Base-by-base conservation (phyloP, 2,888 invertebrate species). In the Aphidius colemani region DNA sequence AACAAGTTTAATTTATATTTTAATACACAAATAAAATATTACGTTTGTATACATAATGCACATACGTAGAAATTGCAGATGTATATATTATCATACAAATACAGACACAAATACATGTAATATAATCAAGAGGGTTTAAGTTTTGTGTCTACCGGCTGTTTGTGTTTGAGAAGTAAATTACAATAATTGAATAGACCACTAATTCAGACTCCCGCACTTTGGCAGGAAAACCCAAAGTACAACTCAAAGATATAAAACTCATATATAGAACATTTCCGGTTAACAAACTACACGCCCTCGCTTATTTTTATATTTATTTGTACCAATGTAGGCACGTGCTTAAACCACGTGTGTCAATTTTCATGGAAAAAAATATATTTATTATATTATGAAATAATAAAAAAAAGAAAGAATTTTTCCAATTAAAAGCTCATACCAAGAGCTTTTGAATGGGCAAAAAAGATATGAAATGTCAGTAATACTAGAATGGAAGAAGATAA, bases 181-280 rank as follows among this genome's bases (percentile, higher is more conserved):
- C 77, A 78, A 80, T 81, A 81, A 81, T 81, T 78, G 78, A 81
- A 81, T 81, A 78, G 76, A 77, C 78, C 77, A 67, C 76, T 80
- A 78, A 80, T 79, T 80, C 75, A 11, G 44, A 45, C 30, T 30
- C 30, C 30, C 30, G 30, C 72, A 75, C 77, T 72, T 72, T 69
- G 65, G 66, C 66, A 59, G 30, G 30, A 30, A 63, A 66, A 59
- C 63, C 66, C 53, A 56, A 49, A 65, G 56, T 55, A 30, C 30
- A 30, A 30, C 30, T 30, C 30, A 30, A 30, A 43, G 56, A 61
- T 55, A 49, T 49, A 57, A 46, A 63, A 41, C 46, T 43, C 60
- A 64, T 55, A 56, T 44, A 56, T 55, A 30, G 60, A 50, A 46
- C 48, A 40, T 50, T 64, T 64, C 55, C 59, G 59, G 64, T 60